These are phyloP conservation scores for Dendrocincla fuliginosa DNA, from an alignment of 2,797 vertebrate species.

Conservation along the genomic window DNA sequence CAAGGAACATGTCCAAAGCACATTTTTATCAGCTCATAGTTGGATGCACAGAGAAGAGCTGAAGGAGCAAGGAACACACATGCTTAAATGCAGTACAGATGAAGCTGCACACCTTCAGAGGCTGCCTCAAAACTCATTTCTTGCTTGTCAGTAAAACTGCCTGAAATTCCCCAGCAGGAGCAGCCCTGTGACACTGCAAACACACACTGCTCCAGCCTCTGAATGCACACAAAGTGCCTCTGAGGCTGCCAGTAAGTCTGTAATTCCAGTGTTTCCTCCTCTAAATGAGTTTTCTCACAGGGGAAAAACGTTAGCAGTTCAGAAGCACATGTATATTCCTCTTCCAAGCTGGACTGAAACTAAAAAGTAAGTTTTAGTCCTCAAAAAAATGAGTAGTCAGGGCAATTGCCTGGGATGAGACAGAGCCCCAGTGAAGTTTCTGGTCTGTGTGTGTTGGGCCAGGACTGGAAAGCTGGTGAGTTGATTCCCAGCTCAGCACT, in stretches of 20 bases:
- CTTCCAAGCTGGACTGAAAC: neutral
- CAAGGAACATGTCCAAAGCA: neutral
- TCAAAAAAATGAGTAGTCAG: neutral
- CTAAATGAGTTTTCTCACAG: neutral
- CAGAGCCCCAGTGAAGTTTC: neutral
- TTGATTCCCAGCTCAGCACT: neutral
- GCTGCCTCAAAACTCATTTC: neutral
- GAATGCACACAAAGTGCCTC: neutral
- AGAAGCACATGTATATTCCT: accelerated
- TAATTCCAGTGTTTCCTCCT: neutral
- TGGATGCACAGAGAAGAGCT: accelerated
- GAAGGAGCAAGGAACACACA: neutral
- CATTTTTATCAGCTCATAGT: neutral
- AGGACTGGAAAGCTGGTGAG: neutral
- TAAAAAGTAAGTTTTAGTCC: neutral
- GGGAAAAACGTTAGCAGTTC: neutral
- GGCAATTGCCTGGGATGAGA: neutral
- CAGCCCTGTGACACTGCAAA: neutral
- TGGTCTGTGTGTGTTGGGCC: neutral
- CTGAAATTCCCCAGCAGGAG: neutral
- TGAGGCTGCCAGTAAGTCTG: accelerated
- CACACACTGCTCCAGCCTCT: accelerated
- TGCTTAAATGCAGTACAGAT: accelerated
- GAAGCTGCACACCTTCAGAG: neutral
- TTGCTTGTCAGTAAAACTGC: neutral